phyloP scores from a whole-genome alignment of 2,888 invertebrate species.

The Choreutis nemorana region DNA sequence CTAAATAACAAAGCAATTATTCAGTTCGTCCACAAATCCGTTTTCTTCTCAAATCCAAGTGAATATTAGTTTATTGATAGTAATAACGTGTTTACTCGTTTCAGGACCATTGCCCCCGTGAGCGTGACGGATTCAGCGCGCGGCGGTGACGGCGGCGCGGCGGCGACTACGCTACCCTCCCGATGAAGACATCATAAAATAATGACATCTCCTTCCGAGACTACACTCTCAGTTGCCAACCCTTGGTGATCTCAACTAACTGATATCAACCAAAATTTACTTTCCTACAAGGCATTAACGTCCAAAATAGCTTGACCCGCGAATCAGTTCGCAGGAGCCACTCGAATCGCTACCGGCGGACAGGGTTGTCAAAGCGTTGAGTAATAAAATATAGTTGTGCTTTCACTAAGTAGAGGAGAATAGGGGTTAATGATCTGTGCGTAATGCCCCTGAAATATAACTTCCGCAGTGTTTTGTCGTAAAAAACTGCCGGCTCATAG shows the following conservation, averaged over 20 bases:
- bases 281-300: neutral
- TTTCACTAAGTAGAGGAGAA: slow-evolving; percentile 36
- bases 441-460: slow-evolving; percentile 46
- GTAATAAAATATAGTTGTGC: slow-evolving; percentile 47
- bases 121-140: too few relatives aligned
- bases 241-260: too few relatives aligned
- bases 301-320: neutral
- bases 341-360: slow-evolving; percentile 17
- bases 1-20: too few relatives aligned
- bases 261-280: slow-evolving; percentile 11
- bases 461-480: slow-evolving; percentile 56
- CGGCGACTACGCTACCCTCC: slow-evolving; percentile 9
- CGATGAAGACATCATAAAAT: slow-evolving; percentile 59
- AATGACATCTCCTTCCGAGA: slow-evolving; percentile 44
- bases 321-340: slow-evolving; percentile 16
- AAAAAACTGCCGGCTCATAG: slow-evolving; percentile 37
- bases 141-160: slow-evolving; percentile 22
- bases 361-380: slow-evolving; percentile 48
- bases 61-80: neutral
- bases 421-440: slow-evolving; percentile 56
- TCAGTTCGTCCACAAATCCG: too few relatives aligned
- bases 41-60: too few relatives aligned
- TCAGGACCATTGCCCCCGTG: slow-evolving; percentile 22
- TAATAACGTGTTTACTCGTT: slow-evolving; percentile 18
- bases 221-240: slow-evolving; percentile 30